Percentiles rank a stretch among this genome's conserved stretches.
Evolutionary conservation across 2,797 vertebrate genomes (phyloP).

Genomic region (Tadarida brasiliensis): DNA sequence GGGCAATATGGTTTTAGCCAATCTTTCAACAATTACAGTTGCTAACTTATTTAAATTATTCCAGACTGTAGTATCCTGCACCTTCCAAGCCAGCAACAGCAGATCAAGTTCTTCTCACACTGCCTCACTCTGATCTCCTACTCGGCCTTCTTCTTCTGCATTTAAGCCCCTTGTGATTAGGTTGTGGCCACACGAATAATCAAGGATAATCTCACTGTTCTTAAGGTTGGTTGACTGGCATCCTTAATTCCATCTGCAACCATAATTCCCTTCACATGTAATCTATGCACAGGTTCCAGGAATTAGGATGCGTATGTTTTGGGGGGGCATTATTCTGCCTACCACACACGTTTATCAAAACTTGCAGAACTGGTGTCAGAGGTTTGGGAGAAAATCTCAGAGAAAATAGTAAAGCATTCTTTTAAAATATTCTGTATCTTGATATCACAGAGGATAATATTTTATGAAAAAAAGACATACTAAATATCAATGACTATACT

Average conservation of each 20-base stretch:
- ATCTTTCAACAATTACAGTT: background rate
- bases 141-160: background rate
- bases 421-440: slow-evolving; percentile 14
- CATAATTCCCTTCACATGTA: background rate
- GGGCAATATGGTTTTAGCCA: background rate
- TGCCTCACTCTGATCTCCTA: background rate
- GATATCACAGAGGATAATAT: background rate
- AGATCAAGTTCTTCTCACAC: background rate
- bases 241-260: background rate
- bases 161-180: background rate
- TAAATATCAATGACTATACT: background rate
- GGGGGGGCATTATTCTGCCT: background rate
- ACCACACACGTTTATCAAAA: background rate
- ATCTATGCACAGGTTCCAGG: background rate
- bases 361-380: background rate
- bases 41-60: slow-evolving; percentile 1
- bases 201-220: background rate
- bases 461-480: background rate
- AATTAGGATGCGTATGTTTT: background rate
- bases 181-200: background rate
- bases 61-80: background rate
- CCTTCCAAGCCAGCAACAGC: background rate
- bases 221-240: background rate
- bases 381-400: background rate
- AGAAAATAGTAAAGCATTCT: background rate